Evolutionary conservation across 2,888 invertebrate species (phyloP), one percentile per base, ranked within the genome.

Genomic region (Mycalesis mineus): DNA sequence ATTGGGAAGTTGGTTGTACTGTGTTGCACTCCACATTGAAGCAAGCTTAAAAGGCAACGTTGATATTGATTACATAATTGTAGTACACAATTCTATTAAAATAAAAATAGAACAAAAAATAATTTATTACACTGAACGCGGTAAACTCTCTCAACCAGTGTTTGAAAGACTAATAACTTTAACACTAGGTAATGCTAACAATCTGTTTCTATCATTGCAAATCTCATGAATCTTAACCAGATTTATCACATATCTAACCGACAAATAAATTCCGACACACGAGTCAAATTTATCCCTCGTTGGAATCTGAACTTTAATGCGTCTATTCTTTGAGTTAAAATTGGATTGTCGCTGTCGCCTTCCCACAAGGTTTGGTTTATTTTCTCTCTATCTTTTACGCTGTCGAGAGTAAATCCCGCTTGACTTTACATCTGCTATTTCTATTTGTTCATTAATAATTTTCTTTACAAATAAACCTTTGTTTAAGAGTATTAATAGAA

Each of bases 191-290:
- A 54, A 44, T 31, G 17, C 28, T 37, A 51, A 42, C 53, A 60
- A 39, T 57, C 51, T 45, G 47, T 29, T 55, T 51, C 47, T 41
- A 57, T 55, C 55, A 44, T 29, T 40, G 52, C 37, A 55, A 58
- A 55, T 55, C 55, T 61, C 57, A 15, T 58, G 48, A 55, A 61
- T 61, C 51, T 55, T 42, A 3, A 22, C 37, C n/a, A 52, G 57
- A 61, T 61, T 61, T 61, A 52, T 55, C 55, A 55, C 55, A 28
- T 51, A 49, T 55, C 55, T 61, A 52, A 58, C 55, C 61, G 22
- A 39, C 51, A 45, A 42, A 55, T 52, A 55, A 58, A 58, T 61
- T 52, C 55, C 33, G 17, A 33, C 39, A 47, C 36, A 15, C 8
- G 44, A 57, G 6, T 48, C 29, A 28, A 22, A 7, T 33, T 33